Base-by-base conservation (phyloP, 2,888 invertebrate species). In the Drosophila helvetica region DNA sequence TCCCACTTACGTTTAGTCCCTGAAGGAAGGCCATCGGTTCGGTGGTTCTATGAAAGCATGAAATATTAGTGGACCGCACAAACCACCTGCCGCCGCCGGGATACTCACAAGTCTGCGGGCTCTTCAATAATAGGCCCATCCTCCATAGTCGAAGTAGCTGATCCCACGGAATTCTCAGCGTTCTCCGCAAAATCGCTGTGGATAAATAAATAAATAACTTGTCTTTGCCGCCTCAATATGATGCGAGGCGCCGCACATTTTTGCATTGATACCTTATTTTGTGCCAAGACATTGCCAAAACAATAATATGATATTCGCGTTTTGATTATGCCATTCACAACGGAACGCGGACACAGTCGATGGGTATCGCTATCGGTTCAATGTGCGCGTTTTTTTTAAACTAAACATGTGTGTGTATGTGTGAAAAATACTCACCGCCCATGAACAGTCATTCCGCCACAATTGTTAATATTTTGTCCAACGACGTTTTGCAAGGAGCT, bases 1-100 rank as follows among this genome's bases (percentile, higher is more conserved):
- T 48, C n/a, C n/a, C 38, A 86, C 90, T 86, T 62, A 90, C 90
- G 75, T 90, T 81, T 1, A 90, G 71, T 19, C 87, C 90, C 65
- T 90, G 88, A n/a, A 90, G 75, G 68, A 81, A 90, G 19, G 89
- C 78, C 78, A 82, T 77, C 2, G 89, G 79, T 30, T 90, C 90
- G 47, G 80, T 80, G 43, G 71, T 78, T 78, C 22, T 45, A 22
- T 42, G 1, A 15, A 51, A 9, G 5, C 22, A 22, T 46, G 2
- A 27, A n/a, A 12, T 12, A 18, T 22, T 9, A 46, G 46, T 18
- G 27, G 17, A 17, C 8, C 6, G 9, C 22, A 25, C 1, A 8
- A 18, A 51, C 42, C 74, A 70, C 30, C 48, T 73, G 42, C 68
- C 38, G 42, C 68, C 38, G 47, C 33, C 12, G 64, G 18, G 4